phyloP scores from a whole-genome alignment of 2,888 invertebrate species.

The Limnephilus marmoratus region DNA sequence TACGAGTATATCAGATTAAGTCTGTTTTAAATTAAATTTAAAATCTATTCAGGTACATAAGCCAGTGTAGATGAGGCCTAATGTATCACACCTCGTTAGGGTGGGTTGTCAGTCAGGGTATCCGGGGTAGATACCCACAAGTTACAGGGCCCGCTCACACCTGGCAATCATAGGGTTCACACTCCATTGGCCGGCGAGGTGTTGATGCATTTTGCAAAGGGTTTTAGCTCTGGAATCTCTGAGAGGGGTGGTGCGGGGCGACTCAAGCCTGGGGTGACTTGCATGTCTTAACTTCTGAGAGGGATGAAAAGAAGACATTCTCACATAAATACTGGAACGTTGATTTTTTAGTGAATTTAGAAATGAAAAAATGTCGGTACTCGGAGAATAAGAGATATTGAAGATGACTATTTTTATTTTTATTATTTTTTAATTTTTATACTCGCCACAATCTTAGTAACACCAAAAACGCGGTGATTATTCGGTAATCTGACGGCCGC shows the following conservation, averaged over 20 bases:
- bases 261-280: neutral
- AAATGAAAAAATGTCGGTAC: neutral
- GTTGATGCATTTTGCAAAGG: conserved; percentile 41
- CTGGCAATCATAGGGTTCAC: conserved; percentile 33
- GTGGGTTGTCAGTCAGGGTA: neutral
- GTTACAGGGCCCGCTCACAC: conserved; percentile 17
- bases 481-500: too few species aligned
- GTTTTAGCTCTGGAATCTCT: neutral
- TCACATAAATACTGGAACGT: neutral
- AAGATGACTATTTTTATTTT: too few species aligned
- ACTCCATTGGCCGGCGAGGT: conserved; percentile 16
- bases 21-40: too few species aligned
- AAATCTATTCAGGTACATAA: neutral
- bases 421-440: too few species aligned
- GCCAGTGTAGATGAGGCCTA: neutral
- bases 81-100: neutral
- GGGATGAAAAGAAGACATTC: neutral
- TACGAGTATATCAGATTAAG: too few species aligned
- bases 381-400: too few species aligned
- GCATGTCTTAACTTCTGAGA: neutral
- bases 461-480: too few species aligned
- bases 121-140: neutral
- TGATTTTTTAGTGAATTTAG: neutral
- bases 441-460: too few species aligned
- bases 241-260: neutral